Base-by-base conservation (phyloP, 1,140 invertebrate genomes). In the Papilio polytes region DNA sequence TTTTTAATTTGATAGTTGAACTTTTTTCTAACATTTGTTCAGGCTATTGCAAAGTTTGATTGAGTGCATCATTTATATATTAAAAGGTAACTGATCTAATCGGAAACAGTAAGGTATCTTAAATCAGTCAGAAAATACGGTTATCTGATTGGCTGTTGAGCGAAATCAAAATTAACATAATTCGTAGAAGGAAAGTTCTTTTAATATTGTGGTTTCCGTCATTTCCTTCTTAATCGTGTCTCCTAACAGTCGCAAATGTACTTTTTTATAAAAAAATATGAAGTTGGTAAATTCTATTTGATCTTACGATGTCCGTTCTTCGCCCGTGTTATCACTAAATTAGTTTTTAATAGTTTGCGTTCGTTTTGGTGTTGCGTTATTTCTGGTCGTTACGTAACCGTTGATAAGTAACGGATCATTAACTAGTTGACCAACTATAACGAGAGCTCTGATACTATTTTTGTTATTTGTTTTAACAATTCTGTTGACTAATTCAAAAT, bases 311-410 rank as follows among this genome's bases (percentile, higher is more conserved):
- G 22, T 44, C 36, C 31, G 76, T 78, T 59, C 76, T 36, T 46
- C 13, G 59, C 8, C 20, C 36, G 66, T 31, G 56, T 78, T 78
- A 78, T 78, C 77, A 70, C 56, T 15, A 46, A 78, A 78, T 78
- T 63, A 51, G 26, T 78, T 78, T 78, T 78, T 66, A 78, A 78
- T 78, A 63, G 77, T 78, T 66, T 44, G 59, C 59, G 56, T 78
- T 78, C 77, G 56, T 78, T 78, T 78, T 78, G 53, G 59, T 78
- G 36, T 66, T 78, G 26, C n/a, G 77, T 66, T 78, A 78, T 78
- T 78, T 66, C 31, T 66, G 41, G 59, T 59, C 56, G 53, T 78
- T 78, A 78, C 77, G 77, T 78, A 78, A 78, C 76, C 74, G 44
- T 44, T 41, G 77, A 78, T 78, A 78, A 78, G 77, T 46, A 63